Evolutionary conservation across 2,797 vertebrate species (phyloP), one percentile per base, ranked within the genome.

Genomic region (Novumbra hubbsi): DNA sequence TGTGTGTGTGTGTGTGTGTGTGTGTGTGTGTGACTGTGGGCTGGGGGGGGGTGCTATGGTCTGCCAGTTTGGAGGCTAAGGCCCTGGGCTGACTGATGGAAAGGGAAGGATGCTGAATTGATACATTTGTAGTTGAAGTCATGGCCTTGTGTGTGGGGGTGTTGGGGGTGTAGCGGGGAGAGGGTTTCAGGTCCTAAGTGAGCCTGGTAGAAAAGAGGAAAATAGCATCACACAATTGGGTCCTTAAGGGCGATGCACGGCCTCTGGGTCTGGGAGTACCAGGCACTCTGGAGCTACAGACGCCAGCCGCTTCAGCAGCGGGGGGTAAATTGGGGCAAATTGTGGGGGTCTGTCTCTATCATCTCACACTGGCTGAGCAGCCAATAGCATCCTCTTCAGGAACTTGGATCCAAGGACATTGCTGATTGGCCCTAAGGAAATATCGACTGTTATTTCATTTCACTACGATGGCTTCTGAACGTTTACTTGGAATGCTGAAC

Each of bases 341-440:
- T 64, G 4, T 17, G 32, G 76, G 50, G 69, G 70, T 74, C 73
- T 68, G 63, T 64, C 45, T 74, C 68, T 65, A 38, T 68, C 50
- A 71, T 78, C 68, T 73, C 68, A 81, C 30, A 52, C 60, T 21
- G 48, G 63, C 50, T 77, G 77, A 76, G 79, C 74, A 76, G 73
- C 60, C 68, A 66, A 77, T 70, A 60, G 70, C 63, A 79, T 73
- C 72, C 73, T 71, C 78, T 55, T 71, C 15, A 79, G 76, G 49
- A 48, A 49, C 74, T 70, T 5, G 28, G 73, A 63, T 73, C 60
- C 68, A 76, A 71, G 71, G 70, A 60, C 52, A 73, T 24, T 34
- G 64, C 48, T 52, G 65, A 62, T 69, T 63, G 60, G 27, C 0
- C 15, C 12, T 28, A 24, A 30, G 15, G 24, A 63, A 14, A 24